Evolutionary conservation across 1,140 invertebrate species (phyloP).

Genomic region (Tetragonula clypearis): DNA sequence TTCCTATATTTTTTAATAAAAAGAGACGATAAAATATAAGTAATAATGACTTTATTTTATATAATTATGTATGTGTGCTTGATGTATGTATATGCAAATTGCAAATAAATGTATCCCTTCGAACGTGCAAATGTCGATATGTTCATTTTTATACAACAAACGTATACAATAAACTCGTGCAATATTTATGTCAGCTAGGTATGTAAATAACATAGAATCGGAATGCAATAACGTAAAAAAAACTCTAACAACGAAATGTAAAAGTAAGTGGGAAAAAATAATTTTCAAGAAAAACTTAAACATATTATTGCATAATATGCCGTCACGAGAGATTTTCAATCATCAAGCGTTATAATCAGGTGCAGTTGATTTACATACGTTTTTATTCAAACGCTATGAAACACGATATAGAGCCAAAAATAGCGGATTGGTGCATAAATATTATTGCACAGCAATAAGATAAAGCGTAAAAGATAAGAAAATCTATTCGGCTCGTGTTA

Average conservation of each 20-base stretch:
- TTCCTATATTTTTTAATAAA: neutral
- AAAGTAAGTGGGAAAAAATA: neutral
- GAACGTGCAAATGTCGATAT: neutral
- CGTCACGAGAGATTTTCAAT: neutral
- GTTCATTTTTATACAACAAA: neutral
- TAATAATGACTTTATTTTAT: neutral
- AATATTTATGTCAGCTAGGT: neutral
- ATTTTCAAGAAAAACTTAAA: neutral
- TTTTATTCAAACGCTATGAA: neutral
- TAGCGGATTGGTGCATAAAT: slow-evolving; percentile 1
- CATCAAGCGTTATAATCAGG: neutral
- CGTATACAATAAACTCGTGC: neutral
- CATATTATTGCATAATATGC: neutral
- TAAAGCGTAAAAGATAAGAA: slow-evolving; percentile 42
- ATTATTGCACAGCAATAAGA: slow-evolving; percentile 29
- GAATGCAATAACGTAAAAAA: too few species aligned
- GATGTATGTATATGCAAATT: neutral
- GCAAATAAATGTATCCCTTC: neutral
- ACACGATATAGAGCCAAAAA: slow-evolving; percentile 6
- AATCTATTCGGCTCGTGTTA: slow-evolving; percentile 29
- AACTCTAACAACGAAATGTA: too few species aligned
- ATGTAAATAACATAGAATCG: neutral
- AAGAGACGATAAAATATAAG: neutral
- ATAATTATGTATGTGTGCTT: neutral
- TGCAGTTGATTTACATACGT: neutral